These are phyloP conservation scores for Chironomus tentans DNA, from an alignment of 2,888 invertebrate species.

Conservation along the genomic window DNA sequence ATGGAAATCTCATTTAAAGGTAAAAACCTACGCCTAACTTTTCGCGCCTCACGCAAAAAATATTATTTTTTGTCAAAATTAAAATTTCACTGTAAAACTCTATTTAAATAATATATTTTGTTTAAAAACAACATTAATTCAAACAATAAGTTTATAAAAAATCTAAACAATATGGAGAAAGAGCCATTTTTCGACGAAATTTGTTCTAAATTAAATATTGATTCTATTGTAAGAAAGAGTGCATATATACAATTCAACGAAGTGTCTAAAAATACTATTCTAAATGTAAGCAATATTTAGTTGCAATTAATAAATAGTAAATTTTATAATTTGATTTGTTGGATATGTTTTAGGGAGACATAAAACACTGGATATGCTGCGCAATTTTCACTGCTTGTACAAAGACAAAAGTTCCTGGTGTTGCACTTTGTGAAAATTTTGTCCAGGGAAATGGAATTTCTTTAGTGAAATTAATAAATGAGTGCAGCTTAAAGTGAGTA, in stretches of 20 bases:
- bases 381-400: conserved; percentile 85
- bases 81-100: too few species aligned
- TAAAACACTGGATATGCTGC: conserved; percentile 89
- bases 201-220: conserved; percentile 7
- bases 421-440: conserved; percentile 53
- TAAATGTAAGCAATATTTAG: not conserved
- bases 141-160: not conserved
- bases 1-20: too few species aligned
- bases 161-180: not conserved
- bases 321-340: not conserved
- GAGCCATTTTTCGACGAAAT: conserved; percentile 6
- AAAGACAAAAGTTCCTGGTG: conserved; percentile 68
- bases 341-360: conserved; percentile 62
- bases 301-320: not conserved
- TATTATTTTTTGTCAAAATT: too few species aligned
- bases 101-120: too few species aligned
- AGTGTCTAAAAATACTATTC: not conserved
- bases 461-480: conserved; percentile 75
- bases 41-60: too few species aligned
- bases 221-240: not conserved
- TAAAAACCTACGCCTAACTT: too few species aligned
- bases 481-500: conserved; percentile 75
- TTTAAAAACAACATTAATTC: too few species aligned
- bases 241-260: not conserved
- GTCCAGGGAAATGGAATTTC: conserved; percentile 88